A percentile compares a stretch with the other conserved stretches of the same genome.
These are phyloP conservation scores for Prunella fulvescens DNA, from an alignment of 2,113 vertebrate species.

Conservation along the genomic window DNA sequence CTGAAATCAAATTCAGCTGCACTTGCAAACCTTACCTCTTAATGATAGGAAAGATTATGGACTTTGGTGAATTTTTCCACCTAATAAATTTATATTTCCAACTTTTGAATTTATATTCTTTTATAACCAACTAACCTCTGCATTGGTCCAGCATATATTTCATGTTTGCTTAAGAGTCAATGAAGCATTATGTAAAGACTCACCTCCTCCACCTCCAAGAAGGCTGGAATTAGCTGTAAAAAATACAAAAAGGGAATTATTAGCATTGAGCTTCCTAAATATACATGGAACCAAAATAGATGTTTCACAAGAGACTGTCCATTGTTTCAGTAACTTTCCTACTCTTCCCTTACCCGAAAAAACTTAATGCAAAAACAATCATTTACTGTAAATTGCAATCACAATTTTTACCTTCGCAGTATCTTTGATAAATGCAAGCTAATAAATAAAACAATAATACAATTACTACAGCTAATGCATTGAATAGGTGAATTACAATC, in stretches of 20 bases:
- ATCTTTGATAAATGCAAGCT: not conserved
- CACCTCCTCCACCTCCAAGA: slow-evolving; percentile 96
- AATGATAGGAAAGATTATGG: accelerated
- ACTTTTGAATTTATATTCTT: not conserved
- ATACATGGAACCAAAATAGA: not conserved
- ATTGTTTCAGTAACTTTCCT: not conserved
- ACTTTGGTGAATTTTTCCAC: not conserved
- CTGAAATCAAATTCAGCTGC: not conserved
- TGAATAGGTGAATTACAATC: not conserved
- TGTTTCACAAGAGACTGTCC: not conserved
- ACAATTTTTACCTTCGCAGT: not conserved
- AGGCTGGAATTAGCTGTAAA: slow-evolving; percentile 93
- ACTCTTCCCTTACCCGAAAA: not conserved
- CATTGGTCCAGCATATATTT: not conserved
- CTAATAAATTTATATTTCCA: not conserved
- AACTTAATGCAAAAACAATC: not conserved
- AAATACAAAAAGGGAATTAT: slow-evolving; percentile 51
- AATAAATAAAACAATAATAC: not conserved
- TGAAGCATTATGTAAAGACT: slow-evolving; percentile 63
- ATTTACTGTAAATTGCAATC: not conserved
- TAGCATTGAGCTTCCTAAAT: slow-evolving; percentile 23
- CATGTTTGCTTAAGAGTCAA: not conserved
- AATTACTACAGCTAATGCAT: not conserved
- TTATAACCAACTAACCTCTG: not conserved
- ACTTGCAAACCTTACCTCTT: not conserved